Evolutionary conservation across 2,113 vertebrate species (phyloP).

Genomic region (Xiphophorus hellerii): DNA sequence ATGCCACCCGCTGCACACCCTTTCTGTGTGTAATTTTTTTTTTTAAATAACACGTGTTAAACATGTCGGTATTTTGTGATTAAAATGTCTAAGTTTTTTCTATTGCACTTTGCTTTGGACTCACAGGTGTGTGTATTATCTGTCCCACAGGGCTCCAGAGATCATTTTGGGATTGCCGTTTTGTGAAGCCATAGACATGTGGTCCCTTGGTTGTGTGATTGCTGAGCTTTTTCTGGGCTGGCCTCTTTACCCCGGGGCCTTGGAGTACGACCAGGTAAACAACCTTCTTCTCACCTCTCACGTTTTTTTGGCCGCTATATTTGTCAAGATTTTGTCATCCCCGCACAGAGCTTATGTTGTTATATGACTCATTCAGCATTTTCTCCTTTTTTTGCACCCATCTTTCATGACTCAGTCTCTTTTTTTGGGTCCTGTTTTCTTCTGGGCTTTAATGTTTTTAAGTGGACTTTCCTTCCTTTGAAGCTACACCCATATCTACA

Average conservation of each 20-base stretch:
- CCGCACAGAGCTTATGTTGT: conserved; percentile 4
- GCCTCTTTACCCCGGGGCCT: conserved; percentile 97
- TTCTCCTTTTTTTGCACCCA: conserved; percentile 7
- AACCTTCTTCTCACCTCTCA: conserved; percentile 32
- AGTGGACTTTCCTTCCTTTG: conserved; percentile 13
- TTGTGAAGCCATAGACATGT: conserved; percentile 99
- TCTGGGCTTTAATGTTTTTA: neutral
- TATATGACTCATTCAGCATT: conserved; percentile 13
- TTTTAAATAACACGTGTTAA: neutral
- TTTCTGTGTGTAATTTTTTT: no score
- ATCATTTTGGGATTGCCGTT: conserved; percentile 99
- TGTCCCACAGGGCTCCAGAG: conserved; percentile 93
- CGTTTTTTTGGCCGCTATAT: neutral
- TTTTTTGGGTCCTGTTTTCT: conserved; percentile 22
- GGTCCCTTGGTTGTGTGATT: conserved; percentile 98
- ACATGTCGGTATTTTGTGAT: neutral
- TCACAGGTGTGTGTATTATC: conserved; percentile 42
- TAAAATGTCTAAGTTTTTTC: neutral
- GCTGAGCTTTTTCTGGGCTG: conserved; percentile 98
- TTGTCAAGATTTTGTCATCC: neutral
- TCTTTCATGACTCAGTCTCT: conserved; percentile 17
- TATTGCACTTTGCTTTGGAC: neutral
- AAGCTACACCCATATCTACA: neutral
- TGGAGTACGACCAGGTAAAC: conserved; percentile 98
- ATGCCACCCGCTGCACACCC: no score